Conservation (phyloP, 2,888 invertebrate genomes). For the Volucella zonaria region DNA sequence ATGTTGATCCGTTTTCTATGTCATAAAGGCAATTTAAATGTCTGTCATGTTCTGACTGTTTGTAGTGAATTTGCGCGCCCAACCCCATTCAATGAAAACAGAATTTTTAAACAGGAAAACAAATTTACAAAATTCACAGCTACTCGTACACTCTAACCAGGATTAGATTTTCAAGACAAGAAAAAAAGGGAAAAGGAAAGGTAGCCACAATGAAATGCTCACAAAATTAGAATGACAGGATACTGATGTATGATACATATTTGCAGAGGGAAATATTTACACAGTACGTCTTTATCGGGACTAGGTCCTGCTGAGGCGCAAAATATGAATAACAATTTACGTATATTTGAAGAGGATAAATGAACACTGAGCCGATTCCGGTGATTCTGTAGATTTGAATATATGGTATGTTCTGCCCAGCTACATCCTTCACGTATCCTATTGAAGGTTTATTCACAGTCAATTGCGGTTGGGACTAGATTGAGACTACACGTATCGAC, state of each 20-base stretch:
- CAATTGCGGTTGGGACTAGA: conserved; percentile 22
- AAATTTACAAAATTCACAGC: background rate
- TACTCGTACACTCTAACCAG: background rate
- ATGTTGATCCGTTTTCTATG: conserved; percentile 27
- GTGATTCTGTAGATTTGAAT: no score
- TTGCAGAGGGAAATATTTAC: conserved; percentile 13
- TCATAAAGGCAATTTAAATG: conserved; percentile 41
- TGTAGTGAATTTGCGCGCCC: conserved; percentile 11
- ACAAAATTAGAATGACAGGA: conserved; percentile 61
- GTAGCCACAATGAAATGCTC: conserved; percentile 9
- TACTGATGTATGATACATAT: conserved; percentile 44
- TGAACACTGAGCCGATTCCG: background rate
- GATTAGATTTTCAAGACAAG: background rate
- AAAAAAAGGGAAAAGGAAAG: conserved; percentile 1
- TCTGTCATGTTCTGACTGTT: conserved; percentile 41
- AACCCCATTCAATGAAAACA: conserved; percentile 13
- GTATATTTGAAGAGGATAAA: background rate
- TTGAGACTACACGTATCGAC: background rate
- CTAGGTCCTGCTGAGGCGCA: conserved; percentile 6
- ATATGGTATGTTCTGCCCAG: no score
- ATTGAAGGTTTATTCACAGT: conserved; percentile 6
- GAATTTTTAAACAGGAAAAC: background rate
- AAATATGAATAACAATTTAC: conserved; percentile 29
- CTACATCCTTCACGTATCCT: background rate
- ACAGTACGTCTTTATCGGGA: background rate